Evolutionary conservation across 2,888 invertebrate species (phyloP), one percentile per base, ranked within the genome.

Genomic region (Xiphydria camelus): DNA sequence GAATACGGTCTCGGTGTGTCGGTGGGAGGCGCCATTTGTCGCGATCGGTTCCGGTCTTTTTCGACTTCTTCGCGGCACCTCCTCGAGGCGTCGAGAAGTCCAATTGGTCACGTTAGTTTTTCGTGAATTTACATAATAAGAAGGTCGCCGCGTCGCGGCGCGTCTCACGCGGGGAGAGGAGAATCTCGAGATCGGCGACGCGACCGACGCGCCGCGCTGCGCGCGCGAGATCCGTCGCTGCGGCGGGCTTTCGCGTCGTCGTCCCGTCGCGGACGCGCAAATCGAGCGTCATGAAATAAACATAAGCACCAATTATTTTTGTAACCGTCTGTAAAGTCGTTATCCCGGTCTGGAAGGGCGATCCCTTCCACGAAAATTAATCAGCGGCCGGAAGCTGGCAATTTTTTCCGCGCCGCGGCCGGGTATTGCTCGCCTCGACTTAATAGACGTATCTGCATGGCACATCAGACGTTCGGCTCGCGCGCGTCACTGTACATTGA

Each of bases 321-420:
- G 53, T 55, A 59, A 53, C 58, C 57, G 59, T 57, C 55, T 64
- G 57, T 51, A 43, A 53, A 62, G 62, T 66, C 54, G 53, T 61
- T 55, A 56, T 50, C 53, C 43, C 48, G 42, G 44, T 23, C 43
- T 25, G 18, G 51, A 57, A 61, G 55, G 57, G 45, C 53, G 51
- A 49, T 44, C 50, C 47, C 57, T 68, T 70, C 63, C 55, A 59
- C 60, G 67, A 66, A 67, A 69, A 70, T 66, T 66, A 66, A 71
- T 72, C 69, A 67, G 53, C 47, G 49, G 52, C 63, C 66, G 68
- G 70, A 71, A 66, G 63, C 64, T 49, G 51, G 59, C 55, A 64
- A 70, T 71, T 66, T 65, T 66, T 67, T 59, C 57, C 42, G 47
- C 43, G 51, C 51, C n/a, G 29, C 29, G 9, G 29, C 6, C 41